Base-by-base conservation (phyloP, 2,113 vertebrate species). In the Gobiocypris rarus region DNA sequence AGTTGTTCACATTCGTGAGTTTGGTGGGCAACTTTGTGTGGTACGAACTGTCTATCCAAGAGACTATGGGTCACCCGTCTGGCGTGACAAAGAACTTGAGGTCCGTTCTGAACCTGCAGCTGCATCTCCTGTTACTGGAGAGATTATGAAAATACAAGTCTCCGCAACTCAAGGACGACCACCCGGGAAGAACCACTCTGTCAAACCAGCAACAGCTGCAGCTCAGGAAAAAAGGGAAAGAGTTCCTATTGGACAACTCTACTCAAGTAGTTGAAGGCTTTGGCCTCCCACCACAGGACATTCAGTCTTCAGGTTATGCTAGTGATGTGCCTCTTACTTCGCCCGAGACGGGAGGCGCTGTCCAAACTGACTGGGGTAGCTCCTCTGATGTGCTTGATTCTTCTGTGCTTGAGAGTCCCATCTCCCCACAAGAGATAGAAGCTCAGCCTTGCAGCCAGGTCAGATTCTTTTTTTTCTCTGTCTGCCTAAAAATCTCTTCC, bases 251-350 rank as follows among this genome's bases (percentile, higher is more conserved):
- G 82, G 90, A 89, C 34, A 87, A 84, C 5, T 86, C 85, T 4
- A 82, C 41, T 24, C 74, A 84, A 9, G 65, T 45, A 1, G 85
- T 56, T 3, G 89, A 89, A 50, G 84, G 56, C 17, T 14, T 78
- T 77, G 58, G 79, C 17, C 76, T 75, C 0, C 84, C 87, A 22
- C 82, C 89, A 14, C 80, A 92, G 84, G 94, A 94, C 76, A 87
- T 86, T 73, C 88, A 84, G 50, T 88, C 90, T 80, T 95, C 94
- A 0, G 94, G 94, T 52, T 95, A 95, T 9, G 91, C 90, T 88
- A 95, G 94, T 59, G 94, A 95, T 86, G 87, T 93, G 38, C 93
- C 90, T 0, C 83, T 93, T 65, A 95, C 93, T n/a, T 95, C 94
- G 15, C 93, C 94, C 2, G 94, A 92, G 63, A 92, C 91, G 0